phyloP scores from a whole-genome alignment of 2,113 vertebrate genomes.

The Balaeniceps rex region DNA sequence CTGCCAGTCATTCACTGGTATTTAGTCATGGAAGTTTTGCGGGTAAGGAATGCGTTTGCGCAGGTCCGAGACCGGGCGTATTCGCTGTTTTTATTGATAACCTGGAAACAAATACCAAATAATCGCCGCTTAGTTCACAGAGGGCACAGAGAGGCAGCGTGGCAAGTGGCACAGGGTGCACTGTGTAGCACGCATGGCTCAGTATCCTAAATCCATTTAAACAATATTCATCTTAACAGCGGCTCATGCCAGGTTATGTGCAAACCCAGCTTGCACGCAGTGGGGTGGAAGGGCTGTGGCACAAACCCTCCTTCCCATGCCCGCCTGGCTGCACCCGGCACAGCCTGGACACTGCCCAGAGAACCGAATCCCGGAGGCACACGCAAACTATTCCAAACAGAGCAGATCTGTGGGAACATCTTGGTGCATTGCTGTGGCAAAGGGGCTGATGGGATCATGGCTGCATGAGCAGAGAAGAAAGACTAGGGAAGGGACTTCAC shows the following conservation, averaged over 20 bases:
- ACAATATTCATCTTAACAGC: not conserved
- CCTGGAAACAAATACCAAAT: not conserved
- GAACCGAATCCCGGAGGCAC: not conserved
- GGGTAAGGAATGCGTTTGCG: not conserved
- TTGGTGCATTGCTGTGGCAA: not conserved
- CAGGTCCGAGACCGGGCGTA: not conserved
- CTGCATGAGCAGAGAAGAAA: not conserved
- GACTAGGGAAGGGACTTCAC: not conserved
- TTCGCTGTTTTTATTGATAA: not conserved
- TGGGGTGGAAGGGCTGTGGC: not conserved
- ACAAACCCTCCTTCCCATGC: not conserved
- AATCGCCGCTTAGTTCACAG: not conserved
- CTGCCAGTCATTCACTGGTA: not conserved
- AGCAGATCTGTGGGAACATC: not conserved
- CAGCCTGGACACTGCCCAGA: not conserved
- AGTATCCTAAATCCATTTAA: not conserved
- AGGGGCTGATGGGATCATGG: not conserved
- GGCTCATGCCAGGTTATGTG: rapidly evolving
- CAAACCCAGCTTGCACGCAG: not conserved
- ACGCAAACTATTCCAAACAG: not conserved
- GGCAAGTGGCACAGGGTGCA: not conserved
- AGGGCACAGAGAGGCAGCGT: not conserved
- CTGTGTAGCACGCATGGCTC: rapidly evolving
- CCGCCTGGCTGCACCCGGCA: not conserved
- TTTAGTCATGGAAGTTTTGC: not conserved